Evolutionary conservation across 1,140 invertebrate species (phyloP).

Genomic region (Temnothorax longispinosus): DNA sequence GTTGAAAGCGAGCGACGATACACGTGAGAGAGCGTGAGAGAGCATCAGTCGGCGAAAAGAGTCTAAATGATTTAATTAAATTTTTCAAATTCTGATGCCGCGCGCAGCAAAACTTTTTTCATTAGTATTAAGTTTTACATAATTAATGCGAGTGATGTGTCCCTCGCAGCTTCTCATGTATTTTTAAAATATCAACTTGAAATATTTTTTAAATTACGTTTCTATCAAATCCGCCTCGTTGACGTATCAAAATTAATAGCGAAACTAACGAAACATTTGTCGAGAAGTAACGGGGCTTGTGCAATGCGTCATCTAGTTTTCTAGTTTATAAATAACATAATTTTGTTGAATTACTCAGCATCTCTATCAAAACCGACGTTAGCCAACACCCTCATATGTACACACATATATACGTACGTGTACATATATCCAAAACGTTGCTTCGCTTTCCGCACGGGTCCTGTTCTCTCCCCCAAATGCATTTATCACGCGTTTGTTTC

Average conservation of each 20-base stretch:
- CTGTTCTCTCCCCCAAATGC: constrained; percentile 52
- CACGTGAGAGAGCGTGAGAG: not conserved
- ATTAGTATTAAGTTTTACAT: constrained; percentile 5
- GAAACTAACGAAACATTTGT: not conserved
- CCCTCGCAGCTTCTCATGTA: not conserved
- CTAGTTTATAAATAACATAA: constrained; percentile 46
- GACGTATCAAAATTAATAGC: constrained; percentile 7
- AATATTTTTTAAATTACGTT: constrained; percentile 18
- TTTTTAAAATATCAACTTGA: not conserved
- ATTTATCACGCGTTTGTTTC: constrained; percentile 65
- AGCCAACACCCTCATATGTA: not conserved
- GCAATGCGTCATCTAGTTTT: not conserved
- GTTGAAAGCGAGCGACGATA: constrained; percentile 39
- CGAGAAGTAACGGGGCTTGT: not conserved
- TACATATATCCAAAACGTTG: not conserved
- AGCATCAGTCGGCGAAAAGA: not conserved
- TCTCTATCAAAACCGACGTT: constrained; percentile 16
- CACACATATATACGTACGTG: not conserved
- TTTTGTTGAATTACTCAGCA: constrained; percentile 23
- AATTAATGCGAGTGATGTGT: not conserved
- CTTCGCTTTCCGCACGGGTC: constrained; percentile 26
- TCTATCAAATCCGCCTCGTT: not conserved
- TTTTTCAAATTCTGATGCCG: constrained; percentile 6
- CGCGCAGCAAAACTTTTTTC: constrained; percentile 2
- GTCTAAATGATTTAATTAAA: constrained; percentile 17